Percentiles rank a stretch among this genome's conserved stretches.
These are phyloP conservation scores for Schizotus pectinicornis DNA, from an alignment of 2,888 invertebrate species.

Conservation along the genomic window DNA sequence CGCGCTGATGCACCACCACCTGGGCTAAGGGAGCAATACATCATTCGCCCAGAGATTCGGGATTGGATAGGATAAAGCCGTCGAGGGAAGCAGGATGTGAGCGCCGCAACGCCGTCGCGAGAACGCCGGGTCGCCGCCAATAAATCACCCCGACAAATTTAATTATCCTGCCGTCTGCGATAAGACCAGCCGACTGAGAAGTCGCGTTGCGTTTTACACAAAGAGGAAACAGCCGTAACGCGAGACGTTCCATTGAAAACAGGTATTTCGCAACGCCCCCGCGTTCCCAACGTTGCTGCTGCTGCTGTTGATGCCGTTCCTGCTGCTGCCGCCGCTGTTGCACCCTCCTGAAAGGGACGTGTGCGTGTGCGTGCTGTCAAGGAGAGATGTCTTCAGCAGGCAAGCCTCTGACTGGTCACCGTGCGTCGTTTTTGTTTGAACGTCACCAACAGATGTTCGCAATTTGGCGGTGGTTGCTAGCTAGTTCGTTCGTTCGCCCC, in stretches of 20 bases:
- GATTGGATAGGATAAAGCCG: conserved; percentile 51
- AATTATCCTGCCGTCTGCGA: conserved; percentile 65
- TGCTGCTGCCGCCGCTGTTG: neutral
- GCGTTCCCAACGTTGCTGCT: conserved; percentile 9
- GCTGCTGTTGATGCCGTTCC: neutral
- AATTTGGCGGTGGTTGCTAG: conserved; percentile 56
- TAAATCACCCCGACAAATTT: conserved; percentile 66
- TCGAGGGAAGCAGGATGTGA: conserved; percentile 54
- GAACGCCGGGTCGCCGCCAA: conserved; percentile 50
- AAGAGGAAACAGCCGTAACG: conserved; percentile 26
- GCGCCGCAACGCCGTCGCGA: conserved; percentile 37
- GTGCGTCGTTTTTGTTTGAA: conserved; percentile 59
- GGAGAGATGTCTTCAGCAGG: conserved; percentile 53
- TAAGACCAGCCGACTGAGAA: conserved; percentile 52
- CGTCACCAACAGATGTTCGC: conserved; percentile 62
- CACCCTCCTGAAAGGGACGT: conserved; percentile 17
- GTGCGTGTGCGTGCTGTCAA: conserved; percentile 41
- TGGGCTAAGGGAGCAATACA: conserved; percentile 38
- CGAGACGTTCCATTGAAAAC: conserved; percentile 21
- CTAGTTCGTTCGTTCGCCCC: conserved; percentile 47
- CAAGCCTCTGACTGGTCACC: conserved; percentile 56
- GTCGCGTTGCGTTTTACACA: conserved; percentile 13
- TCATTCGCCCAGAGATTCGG: conserved; percentile 53
- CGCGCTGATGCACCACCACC: neutral
- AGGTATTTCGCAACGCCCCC: conserved; percentile 12